Percentiles rank a stretch among this genome's conserved stretches.
These are phyloP conservation scores for Blastobasis adustella DNA, from an alignment of 2,888 invertebrate species.

Conservation along the genomic window DNA sequence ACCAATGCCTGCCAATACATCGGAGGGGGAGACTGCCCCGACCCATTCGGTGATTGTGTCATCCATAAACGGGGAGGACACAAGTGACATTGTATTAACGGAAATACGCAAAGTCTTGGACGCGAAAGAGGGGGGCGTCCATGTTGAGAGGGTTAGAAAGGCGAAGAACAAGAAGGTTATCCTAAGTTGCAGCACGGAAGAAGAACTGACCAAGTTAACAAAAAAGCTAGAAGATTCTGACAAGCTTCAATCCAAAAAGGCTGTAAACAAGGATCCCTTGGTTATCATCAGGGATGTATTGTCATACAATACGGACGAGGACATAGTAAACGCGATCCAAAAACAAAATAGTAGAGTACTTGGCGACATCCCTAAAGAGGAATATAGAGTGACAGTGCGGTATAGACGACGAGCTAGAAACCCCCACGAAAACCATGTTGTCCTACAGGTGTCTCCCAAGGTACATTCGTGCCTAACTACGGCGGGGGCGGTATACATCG, in stretches of 20 bases:
- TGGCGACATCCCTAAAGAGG: not conserved
- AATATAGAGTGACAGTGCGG: not conserved
- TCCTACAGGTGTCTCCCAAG: not conserved
- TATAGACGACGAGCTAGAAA: not conserved
- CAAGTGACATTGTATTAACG: conserved; percentile 1
- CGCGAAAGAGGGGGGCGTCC: not conserved
- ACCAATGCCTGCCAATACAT: too few species aligned
- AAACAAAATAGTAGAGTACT: not conserved
- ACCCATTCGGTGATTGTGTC: conserved; percentile 4
- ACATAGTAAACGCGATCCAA: not conserved
- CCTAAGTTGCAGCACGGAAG: not conserved
- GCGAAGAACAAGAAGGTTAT: conserved; percentile 6
- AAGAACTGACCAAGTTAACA: not conserved
- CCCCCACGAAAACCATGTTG: not conserved
- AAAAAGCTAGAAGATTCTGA: not conserved
- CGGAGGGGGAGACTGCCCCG: too few species aligned
- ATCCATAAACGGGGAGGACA: not conserved
- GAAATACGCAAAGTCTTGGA: conserved; percentile 1
- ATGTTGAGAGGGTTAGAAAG: conserved; percentile 3
- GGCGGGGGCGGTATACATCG: not conserved
- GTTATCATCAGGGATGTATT: not conserved
- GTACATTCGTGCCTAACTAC: not conserved
- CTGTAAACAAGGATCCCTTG: not conserved
- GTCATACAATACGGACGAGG: not conserved
- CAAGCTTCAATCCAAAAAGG: not conserved